These are phyloP conservation scores for Cheilosia grossa DNA, from an alignment of 2,888 invertebrate genomes.

Conservation along the genomic window DNA sequence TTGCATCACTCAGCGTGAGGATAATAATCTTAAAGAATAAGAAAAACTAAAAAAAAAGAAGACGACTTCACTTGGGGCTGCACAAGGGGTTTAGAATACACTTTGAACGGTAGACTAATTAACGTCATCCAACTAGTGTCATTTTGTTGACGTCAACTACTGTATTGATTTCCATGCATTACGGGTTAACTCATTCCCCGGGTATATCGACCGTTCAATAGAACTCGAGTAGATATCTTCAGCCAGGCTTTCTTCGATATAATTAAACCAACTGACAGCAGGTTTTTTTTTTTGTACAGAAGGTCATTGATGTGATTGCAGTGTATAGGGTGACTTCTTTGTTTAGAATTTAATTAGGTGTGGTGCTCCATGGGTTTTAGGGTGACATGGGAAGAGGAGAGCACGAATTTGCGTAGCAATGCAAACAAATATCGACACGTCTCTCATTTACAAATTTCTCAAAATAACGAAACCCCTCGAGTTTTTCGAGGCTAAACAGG, in stretches of 20 bases:
- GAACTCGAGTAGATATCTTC: constrained; percentile 16
- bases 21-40: constrained; percentile 16
- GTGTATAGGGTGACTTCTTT: background rate
- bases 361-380: background rate
- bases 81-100: constrained; percentile 27
- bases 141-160: constrained; percentile 50
- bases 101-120: constrained; percentile 53
- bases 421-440: no score
- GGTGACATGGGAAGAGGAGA: background rate
- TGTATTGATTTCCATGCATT: constrained; percentile 52
- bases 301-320: constrained; percentile 5
- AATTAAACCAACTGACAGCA: background rate
- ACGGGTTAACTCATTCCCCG: constrained; percentile 15
- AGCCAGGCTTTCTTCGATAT: constrained; percentile 4
- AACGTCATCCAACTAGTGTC: constrained; percentile 20
- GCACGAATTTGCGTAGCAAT: no score
- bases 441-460: no score
- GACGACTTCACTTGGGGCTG: constrained; percentile 17
- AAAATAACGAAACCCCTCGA: no score
- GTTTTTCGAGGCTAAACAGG: no score
- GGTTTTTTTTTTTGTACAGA: background rate
- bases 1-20: constrained; percentile 39
- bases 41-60: constrained; percentile 2
- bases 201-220: constrained; percentile 34
- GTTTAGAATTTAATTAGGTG: constrained; percentile 1